A percentile compares a stretch with the other conserved stretches of the same genome.
These are phyloP conservation scores for Ptychodera flava DNA, from an alignment of 35 echinoderm and acorn worm genomes.

Conservation along the genomic window DNA sequence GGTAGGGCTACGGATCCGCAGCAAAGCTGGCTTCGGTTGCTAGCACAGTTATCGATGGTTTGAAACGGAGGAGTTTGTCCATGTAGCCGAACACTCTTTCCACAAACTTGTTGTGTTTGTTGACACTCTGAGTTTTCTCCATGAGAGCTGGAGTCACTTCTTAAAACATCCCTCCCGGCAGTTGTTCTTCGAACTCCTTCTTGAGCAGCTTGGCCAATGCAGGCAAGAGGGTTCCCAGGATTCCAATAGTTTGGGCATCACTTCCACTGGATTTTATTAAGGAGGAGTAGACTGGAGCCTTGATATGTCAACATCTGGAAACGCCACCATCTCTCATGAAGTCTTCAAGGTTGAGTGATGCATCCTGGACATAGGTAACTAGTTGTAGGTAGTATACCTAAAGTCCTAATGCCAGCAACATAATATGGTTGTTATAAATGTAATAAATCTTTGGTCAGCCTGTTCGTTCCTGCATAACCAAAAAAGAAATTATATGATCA, in stretches of 20 bases:
- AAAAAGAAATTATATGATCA: no score
- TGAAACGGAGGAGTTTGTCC: slow-evolving; percentile 30
- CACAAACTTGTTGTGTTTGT: slow-evolving; percentile 50
- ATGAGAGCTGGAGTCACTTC: no score
- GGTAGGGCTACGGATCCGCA: no score
- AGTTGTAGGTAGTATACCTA: slow-evolving; percentile 8
- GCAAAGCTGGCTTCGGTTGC: no score
- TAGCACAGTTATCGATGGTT: slow-evolving; percentile 30
- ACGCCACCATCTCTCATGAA: background rate
- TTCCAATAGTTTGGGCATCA: slow-evolving; percentile 32
- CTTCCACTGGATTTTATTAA: background rate
- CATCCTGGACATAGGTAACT: background rate
- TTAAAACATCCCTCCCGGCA: slow-evolving; percentile 37
- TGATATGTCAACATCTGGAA: slow-evolving; percentile 27
- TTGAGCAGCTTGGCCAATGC: slow-evolving; percentile 32
- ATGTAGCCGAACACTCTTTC: slow-evolving; percentile 45
- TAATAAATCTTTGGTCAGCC: no score
- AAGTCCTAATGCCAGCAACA: slow-evolving; percentile 17
- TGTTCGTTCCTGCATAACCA: no score
- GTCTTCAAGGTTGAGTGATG: background rate
- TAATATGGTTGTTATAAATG: no score
- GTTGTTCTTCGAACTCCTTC: slow-evolving; percentile 26
- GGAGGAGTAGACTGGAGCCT: slow-evolving; percentile 11
- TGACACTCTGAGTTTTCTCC: no score
- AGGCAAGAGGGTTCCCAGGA: slow-evolving; percentile 21